phyloP scores from a whole-genome alignment of 2,113 vertebrate species.

The Daubentonia madagascariensis region DNA sequence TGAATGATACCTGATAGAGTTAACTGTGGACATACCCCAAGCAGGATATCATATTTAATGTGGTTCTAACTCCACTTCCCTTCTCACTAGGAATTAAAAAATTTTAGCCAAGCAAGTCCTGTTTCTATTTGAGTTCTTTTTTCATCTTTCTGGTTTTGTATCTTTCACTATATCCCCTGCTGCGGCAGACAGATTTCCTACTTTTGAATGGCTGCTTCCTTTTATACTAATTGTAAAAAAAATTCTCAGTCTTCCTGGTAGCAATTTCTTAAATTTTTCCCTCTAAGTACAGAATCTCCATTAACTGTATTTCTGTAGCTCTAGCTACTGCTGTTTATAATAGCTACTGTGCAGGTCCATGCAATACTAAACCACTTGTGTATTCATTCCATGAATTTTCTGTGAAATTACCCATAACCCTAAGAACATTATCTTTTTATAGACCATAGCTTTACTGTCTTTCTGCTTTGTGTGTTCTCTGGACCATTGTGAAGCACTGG shows the following conservation, averaged over 20 bases:
- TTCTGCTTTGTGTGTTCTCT: background rate
- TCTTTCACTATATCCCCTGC: background rate
- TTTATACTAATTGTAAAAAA: slow-evolving; percentile 50
- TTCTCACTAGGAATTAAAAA: background rate
- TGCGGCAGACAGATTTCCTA: background rate
- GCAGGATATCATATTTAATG: background rate
- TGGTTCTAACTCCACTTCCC: background rate
- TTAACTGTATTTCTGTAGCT: slow-evolving; percentile 12
- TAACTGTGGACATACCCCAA: background rate
- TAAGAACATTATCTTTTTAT: slow-evolving; percentile 48
- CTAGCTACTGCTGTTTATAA: slow-evolving; percentile 45
- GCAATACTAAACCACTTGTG: slow-evolving; percentile 7
- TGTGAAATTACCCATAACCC: slow-evolving; percentile 16
- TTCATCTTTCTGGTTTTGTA: background rate
- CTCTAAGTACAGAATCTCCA: slow-evolving; percentile 44
- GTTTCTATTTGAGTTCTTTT: slow-evolving; percentile 40
- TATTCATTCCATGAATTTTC: slow-evolving; percentile 50
- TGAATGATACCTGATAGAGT: background rate
- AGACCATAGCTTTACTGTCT: background rate
- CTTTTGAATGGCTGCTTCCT: slow-evolving; percentile 46
- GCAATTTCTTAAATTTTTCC: slow-evolving; percentile 46
- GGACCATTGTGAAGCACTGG: background rate
- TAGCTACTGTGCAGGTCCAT: background rate
- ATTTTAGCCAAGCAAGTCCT: background rate
- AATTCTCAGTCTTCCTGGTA: slow-evolving; percentile 7